phyloP scores from a whole-genome alignment of 2,888 invertebrate species.

The Pyrrhosoma nymphula region DNA sequence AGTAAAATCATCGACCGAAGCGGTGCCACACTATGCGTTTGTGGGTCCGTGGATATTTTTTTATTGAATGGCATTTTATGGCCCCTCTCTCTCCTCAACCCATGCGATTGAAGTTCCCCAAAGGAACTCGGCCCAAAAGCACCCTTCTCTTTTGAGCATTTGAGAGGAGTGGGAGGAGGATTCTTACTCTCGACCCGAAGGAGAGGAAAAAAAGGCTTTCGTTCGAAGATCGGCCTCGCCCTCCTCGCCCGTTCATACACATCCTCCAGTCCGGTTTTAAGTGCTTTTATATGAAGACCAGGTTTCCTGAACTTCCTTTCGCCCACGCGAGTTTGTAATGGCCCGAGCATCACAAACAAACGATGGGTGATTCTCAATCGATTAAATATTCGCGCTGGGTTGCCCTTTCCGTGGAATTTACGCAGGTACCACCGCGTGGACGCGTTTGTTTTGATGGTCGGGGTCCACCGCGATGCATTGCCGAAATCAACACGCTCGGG shows the following conservation, averaged over 20 bases:
- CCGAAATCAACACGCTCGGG: background rate
- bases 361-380: background rate
- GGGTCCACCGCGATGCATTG: background rate
- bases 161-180: background rate
- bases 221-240: background rate
- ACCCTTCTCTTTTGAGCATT: background rate
- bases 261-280: background rate
- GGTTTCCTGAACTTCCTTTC: background rate
- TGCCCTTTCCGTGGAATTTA: background rate
- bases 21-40: slow-evolving; percentile 15
- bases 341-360: background rate
- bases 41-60: slow-evolving; percentile 28
- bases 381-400: background rate
- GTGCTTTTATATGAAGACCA: background rate
- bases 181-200: background rate
- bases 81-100: background rate
- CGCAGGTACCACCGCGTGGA: background rate
- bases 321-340: background rate
- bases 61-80: slow-evolving; percentile 46
- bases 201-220: background rate
- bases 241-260: background rate
- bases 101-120: background rate
- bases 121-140: background rate
- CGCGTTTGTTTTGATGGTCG: background rate
- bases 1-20: slow-evolving; percentile 1